Evolutionary conservation across 2,888 invertebrate genomes (phyloP).

Genomic region (Aspidapion aeneum): DNA sequence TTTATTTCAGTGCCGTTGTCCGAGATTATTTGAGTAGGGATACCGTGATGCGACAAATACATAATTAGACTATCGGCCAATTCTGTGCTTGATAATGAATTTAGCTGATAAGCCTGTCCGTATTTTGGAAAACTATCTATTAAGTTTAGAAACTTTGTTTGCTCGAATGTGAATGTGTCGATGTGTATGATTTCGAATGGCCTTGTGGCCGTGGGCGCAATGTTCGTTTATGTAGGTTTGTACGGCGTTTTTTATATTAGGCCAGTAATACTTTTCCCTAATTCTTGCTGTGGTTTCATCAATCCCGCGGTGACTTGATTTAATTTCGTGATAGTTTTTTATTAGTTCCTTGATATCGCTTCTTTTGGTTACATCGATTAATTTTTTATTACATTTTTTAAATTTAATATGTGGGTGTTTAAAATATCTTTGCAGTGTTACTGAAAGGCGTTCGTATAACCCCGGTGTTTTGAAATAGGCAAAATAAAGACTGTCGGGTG

Average conservation of each 20-base stretch:
- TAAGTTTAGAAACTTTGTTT: constrained; percentile 3
- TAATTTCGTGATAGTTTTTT: constrained; percentile 19
- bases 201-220: constrained; percentile 9
- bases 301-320: constrained; percentile 24
- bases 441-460: constrained; percentile 18
- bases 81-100: background rate
- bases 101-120: background rate
- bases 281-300: constrained; percentile 22
- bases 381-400: constrained; percentile 12
- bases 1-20: constrained; percentile 14
- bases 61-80: constrained; percentile 1
- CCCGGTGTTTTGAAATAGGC: constrained; percentile 19
- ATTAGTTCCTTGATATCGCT: constrained; percentile 14
- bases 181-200: constrained; percentile 11
- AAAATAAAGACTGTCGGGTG: constrained; percentile 16
- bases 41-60: constrained; percentile 8
- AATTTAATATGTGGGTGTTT: constrained; percentile 9
- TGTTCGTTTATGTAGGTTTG: background rate
- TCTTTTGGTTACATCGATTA: constrained; percentile 13
- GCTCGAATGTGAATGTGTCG: constrained; percentile 5
- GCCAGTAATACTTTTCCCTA: constrained; percentile 21
- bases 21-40: constrained; percentile 7
- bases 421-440: constrained; percentile 12
- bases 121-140: constrained; percentile 3
- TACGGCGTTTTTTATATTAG: constrained; percentile 6